Conservation (phyloP, 1,140 invertebrate genomes). For the Cydia splendana region DNA sequence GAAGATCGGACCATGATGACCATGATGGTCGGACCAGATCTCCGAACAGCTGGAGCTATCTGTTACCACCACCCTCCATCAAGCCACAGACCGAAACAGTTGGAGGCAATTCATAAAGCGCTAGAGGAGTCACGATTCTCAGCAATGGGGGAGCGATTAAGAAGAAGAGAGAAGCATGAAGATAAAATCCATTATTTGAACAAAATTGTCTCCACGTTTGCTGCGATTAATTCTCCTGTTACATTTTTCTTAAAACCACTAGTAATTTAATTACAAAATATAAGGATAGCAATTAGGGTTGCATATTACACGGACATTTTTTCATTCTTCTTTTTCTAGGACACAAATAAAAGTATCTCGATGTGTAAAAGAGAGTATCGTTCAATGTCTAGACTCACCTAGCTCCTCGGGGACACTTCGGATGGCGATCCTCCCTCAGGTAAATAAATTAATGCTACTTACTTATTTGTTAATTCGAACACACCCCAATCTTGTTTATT, state of each 20-base stretch:
- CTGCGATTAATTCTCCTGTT: no score
- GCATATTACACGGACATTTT: background rate
- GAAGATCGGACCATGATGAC: no score
- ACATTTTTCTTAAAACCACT: background rate
- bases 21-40: no score
- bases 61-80: no score
- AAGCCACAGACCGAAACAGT: no score
- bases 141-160: no score
- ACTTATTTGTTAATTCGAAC: slow-evolving; percentile 46
- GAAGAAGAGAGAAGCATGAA: no score
- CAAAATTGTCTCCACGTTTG: no score
- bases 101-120: no score
- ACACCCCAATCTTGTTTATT: slow-evolving; percentile 20
- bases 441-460: slow-evolving; percentile 51
- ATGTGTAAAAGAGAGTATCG: slow-evolving; percentile 25
- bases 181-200: no score
- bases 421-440: slow-evolving; percentile 40
- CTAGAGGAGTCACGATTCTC: no score
- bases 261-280: background rate
- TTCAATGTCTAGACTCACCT: slow-evolving; percentile 43
- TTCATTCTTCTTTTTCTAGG: background rate
- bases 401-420: slow-evolving; percentile 39
- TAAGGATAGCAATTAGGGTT: slow-evolving; percentile 19
- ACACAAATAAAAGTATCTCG: background rate
- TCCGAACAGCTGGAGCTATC: no score